Evolutionary conservation across 2,113 vertebrate species (phyloP), one percentile per base, ranked within the genome.

Genomic region (Chaetura pelagica): DNA sequence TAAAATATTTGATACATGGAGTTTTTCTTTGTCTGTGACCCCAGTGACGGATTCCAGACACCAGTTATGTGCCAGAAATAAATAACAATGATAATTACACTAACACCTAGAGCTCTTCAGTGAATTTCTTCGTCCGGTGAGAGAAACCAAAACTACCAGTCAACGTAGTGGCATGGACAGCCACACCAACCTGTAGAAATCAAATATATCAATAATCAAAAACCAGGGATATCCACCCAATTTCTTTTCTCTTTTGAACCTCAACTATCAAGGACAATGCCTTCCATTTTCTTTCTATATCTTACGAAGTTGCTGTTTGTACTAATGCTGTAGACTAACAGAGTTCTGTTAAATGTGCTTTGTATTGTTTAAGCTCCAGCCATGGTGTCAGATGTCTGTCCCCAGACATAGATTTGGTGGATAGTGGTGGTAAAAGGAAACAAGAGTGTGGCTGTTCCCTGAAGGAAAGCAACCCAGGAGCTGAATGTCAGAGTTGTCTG

Each of bases 351-450:
- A 21, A 7, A 69, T 82, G 27, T 26, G 5, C n/a, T 54, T 78
- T 44, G 38, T 15, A 10, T 34, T 48, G 15, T 57, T 30, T 21
- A 29, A 23, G 16, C 7, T 2, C 23, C 12, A 18, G n/a, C 8
- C 1, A 0, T 12, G 6, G 8, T 62, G 35, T 6, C 42, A 67
- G 32, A 18, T 10, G 2, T 21, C 24, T 38, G 32, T 22, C 7
- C 11, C 8, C 10, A 30, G 16, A 12, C 12, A 68, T 4, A 14
- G 30, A 54, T 4, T 30, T 55, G 22, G 16, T 27, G 3, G 0
- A 9, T 63, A 29, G 18, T 10, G 27, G 13, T 23, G 23, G 16
- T 8, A 35, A 29, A 12, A 1, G 3, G 12, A 67, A 55, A 32
- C 18, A 67, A 12, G 11, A 62, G n/a, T 10, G 24, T 32, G 17